A percentile compares a stretch with the other conserved stretches of the same genome.
Conservation (phyloP, 53 echinoderm and acorn worm species). For the Temnopleurus reevesii region DNA sequence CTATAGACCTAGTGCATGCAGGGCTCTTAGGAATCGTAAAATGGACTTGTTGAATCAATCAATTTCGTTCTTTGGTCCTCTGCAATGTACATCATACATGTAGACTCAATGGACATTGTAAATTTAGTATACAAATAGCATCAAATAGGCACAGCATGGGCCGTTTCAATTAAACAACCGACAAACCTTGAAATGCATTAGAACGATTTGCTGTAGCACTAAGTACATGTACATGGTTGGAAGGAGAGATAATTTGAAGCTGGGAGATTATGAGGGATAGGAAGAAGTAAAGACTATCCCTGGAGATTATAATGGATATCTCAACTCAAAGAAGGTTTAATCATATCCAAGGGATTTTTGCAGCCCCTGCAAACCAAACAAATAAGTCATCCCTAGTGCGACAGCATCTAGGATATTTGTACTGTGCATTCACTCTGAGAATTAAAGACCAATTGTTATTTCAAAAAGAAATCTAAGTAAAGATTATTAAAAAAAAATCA, state of each 20-base stretch:
- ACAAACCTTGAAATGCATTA: conserved; percentile 25
- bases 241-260: not conserved
- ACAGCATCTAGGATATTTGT: not conserved
- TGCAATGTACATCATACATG: no score
- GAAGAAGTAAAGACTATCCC: not conserved
- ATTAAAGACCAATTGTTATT: no score
- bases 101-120: no score
- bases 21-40: not conserved
- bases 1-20: no score
- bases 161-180: not conserved
- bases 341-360: not conserved
- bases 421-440: not conserved
- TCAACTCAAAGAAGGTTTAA: not conserved
- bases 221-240: no score
- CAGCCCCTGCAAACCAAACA: not conserved
- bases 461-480: no score
- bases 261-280: not conserved
- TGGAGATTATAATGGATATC: conserved; percentile 6
- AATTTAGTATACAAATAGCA: not conserved
- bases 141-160: not conserved
- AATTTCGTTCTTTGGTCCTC: not conserved
- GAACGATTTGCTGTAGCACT: not conserved
- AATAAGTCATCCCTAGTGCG: conserved; percentile 5
- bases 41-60: not conserved
- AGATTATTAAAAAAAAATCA: no score